Evolutionary conservation across 1,140 invertebrate genomes (phyloP).

Genomic region (Myzus persicae): DNA sequence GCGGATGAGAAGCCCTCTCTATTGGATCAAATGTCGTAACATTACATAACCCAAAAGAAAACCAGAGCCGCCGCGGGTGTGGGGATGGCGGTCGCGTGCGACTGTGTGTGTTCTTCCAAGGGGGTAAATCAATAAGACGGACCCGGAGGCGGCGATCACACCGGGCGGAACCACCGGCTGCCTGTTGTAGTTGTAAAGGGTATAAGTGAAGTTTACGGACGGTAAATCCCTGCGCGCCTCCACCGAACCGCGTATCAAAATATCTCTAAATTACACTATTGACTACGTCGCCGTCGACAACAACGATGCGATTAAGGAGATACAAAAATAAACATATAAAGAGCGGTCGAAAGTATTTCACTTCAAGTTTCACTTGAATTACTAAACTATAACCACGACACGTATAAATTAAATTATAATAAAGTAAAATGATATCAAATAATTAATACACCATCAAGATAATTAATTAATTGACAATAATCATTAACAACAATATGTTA

Average conservation of each 20-base stretch:
- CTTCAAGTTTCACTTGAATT: neutral
- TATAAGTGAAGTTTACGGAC: conserved; percentile 45
- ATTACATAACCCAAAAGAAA: conserved; percentile 58
- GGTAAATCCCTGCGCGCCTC: conserved; percentile 33
- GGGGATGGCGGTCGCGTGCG: conserved; percentile 23
- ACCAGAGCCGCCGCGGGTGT: conserved; percentile 27
- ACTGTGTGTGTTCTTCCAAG: conserved; percentile 46
- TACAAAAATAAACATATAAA: conserved; percentile 11
- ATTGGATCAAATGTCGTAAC: conserved; percentile 57
- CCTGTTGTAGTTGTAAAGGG: conserved; percentile 32
- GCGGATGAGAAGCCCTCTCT: conserved; percentile 54
- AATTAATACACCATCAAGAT: neutral
- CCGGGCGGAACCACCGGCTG: conserved; percentile 25
- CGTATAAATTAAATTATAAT: neutral
- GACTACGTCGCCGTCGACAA: neutral
- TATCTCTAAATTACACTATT: conserved; percentile 19
- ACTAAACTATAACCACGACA: neutral
- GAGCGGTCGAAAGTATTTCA: neutral
- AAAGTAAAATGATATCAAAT: neutral
- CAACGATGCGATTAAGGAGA: neutral
- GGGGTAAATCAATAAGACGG: conserved; percentile 58
- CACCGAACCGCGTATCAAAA: conserved; percentile 7
- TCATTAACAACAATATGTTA: neutral
- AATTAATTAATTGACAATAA: neutral
- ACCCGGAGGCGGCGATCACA: conserved; percentile 57